Percentiles rank a stretch among this genome's conserved stretches.
phyloP scores from a whole-genome alignment of 2,888 invertebrate genomes.

The Lacanobia wlatinum region DNA sequence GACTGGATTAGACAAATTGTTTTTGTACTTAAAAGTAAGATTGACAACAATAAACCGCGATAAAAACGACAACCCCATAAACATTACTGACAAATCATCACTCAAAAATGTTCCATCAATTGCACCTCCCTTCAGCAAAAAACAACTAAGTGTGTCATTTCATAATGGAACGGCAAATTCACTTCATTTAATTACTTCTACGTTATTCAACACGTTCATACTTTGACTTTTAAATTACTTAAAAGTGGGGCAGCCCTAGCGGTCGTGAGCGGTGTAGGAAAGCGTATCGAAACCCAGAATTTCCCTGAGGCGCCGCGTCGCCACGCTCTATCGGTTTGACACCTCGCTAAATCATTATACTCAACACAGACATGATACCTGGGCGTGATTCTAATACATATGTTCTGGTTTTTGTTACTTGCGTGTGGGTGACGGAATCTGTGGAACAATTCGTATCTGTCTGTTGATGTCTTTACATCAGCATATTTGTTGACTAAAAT shows the following conservation, averaged over 20 bases:
- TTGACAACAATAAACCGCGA: neutral
- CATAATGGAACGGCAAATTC: slow-evolving; percentile 14
- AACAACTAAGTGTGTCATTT: slow-evolving; percentile 2
- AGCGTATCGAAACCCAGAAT: slow-evolving; percentile 74
- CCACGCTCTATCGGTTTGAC: slow-evolving; percentile 68
- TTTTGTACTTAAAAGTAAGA: neutral
- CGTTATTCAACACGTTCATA: slow-evolving; percentile 24
- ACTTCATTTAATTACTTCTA: slow-evolving; percentile 36
- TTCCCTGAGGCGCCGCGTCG: slow-evolving; percentile 68
- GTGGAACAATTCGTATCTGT: neutral
- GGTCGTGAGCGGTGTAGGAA: slow-evolving; percentile 66
- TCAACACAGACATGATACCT: slow-evolving; percentile 48
- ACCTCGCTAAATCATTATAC: slow-evolving; percentile 62
- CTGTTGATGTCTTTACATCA: neutral
- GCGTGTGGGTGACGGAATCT: slow-evolving; percentile 7
- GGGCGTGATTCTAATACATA: slow-evolving; percentile 23
- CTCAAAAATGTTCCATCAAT: neutral
- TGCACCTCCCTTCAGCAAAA: neutral
- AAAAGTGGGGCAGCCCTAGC: slow-evolving; percentile 56
- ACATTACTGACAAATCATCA: neutral
- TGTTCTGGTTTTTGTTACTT: slow-evolving; percentile 23
- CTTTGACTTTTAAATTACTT: slow-evolving; percentile 49
- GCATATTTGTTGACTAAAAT: neutral
- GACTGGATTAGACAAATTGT: too few species aligned
- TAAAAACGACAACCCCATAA: neutral